Evolutionary conservation across 1,140 invertebrate genomes (phyloP).

Genomic region (Meloidogyne chitwoodi): DNA sequence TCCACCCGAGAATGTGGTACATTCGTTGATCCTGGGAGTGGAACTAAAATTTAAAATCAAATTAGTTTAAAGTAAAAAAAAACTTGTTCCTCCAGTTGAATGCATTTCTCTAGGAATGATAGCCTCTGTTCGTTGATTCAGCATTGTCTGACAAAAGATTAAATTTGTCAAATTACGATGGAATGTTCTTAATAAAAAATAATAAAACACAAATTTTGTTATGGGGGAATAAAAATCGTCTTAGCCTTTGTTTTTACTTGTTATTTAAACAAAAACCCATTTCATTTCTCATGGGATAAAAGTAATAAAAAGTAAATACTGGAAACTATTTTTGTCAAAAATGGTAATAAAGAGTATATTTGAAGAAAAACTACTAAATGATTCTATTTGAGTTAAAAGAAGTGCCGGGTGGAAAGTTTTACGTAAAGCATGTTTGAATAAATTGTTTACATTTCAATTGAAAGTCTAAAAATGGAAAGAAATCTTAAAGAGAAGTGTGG

Average conservation of each 20-base stretch:
- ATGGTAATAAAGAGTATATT: background rate
- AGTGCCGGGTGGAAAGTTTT: background rate
- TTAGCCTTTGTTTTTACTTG: background rate
- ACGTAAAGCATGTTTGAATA: too few relatives aligned
- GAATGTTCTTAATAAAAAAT: too few relatives aligned
- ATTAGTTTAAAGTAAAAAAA: background rate
- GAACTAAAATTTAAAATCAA: background rate
- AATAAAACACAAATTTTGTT: too few relatives aligned
- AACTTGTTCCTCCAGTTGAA: conserved; percentile 1
- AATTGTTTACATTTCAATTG: too few relatives aligned
- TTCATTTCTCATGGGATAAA: background rate
- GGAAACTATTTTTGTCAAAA: background rate
- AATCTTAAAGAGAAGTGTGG: background rate
- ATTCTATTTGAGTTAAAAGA: background rate
- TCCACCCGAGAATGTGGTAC: conserved; percentile 13
- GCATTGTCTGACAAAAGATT: background rate
- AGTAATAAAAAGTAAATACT: background rate
- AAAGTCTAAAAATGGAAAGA: background rate
- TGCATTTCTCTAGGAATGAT: conserved; percentile 11
- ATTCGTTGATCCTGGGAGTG: background rate
- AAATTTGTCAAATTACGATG: too few relatives aligned
- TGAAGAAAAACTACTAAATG: background rate
- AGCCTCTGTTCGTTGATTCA: background rate
- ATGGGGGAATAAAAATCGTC: too few relatives aligned
- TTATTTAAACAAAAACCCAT: background rate